Conservation (phyloP, 2,888 invertebrate species). For the Hyalella azteca region DNA sequence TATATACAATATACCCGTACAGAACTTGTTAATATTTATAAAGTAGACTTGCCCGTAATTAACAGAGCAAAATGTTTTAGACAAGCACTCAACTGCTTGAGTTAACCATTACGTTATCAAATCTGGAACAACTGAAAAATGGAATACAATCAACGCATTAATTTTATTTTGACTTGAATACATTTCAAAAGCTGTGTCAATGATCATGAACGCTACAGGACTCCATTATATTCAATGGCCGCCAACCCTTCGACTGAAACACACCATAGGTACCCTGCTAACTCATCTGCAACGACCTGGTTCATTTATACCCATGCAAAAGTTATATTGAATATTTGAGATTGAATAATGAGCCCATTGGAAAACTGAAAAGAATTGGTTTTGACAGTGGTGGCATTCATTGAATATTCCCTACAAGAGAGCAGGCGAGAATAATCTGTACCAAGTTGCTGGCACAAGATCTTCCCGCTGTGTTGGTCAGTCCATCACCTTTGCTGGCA, state of each 20-base stretch:
- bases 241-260: background rate
- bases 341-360: slow-evolving; percentile 33
- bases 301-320: slow-evolving; percentile 3
- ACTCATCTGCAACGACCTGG: slow-evolving; percentile 21
- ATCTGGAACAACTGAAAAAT: too few species aligned
- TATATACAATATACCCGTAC: too few species aligned
- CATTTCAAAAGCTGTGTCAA: background rate
- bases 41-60: too few species aligned
- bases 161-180: too few species aligned
- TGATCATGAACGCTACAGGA: background rate
- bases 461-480: background rate
- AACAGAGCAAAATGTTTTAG: too few species aligned
- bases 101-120: too few species aligned
- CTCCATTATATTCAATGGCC: slow-evolving; percentile 24
- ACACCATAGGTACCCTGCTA: background rate
- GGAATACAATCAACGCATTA: too few species aligned
- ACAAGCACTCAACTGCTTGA: too few species aligned
- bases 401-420: slow-evolving; percentile 26
- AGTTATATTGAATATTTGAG: slow-evolving; percentile 10
- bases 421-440: slow-evolving; percentile 24
- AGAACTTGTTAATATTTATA: too few species aligned
- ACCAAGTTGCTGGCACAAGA: background rate
- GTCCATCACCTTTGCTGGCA: slow-evolving; percentile 26
- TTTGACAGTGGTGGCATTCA: slow-evolving; percentile 29
- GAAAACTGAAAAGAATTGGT: slow-evolving; percentile 18